A percentile compares a stretch with the other conserved stretches of the same genome.
phyloP scores from a whole-genome alignment of 2,113 vertebrate species.

The Rhadina sibilatrix region DNA sequence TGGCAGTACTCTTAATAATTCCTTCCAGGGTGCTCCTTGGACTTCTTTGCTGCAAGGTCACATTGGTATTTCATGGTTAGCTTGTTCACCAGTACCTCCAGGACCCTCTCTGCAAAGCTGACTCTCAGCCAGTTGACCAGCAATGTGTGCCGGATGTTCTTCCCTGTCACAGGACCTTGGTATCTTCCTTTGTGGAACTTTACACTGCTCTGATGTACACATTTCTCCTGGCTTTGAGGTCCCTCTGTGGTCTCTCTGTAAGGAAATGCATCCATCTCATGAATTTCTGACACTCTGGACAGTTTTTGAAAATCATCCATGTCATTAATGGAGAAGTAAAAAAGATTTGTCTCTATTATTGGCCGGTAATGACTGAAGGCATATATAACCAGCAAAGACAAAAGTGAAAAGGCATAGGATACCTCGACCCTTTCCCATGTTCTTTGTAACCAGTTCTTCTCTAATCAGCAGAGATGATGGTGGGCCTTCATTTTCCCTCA shows the following conservation, averaged over 20 bases:
- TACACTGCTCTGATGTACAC: rapidly evolving
- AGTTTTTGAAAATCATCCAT: neutral
- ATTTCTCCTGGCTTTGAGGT: neutral
- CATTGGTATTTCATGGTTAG: neutral
- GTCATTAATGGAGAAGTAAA: neutral
- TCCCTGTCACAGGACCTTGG: rapidly evolving
- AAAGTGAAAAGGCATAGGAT: neutral
- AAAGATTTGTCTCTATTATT: neutral
- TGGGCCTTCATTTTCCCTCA: neutral
- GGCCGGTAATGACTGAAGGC: neutral
- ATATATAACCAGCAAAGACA: neutral
- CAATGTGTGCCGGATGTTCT: neutral
- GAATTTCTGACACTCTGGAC: neutral
- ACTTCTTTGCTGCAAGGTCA: neutral
- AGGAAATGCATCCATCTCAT: neutral
- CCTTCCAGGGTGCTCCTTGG: neutral
- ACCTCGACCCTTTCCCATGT: neutral
- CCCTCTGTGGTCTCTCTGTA: neutral
- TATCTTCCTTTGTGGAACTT: neutral
- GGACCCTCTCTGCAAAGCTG: neutral
- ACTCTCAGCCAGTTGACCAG: neutral
- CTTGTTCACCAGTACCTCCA: neutral
- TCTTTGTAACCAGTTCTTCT: neutral
- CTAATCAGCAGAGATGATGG: neutral
- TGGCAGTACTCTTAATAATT: neutral